These are phyloP conservation scores for Plotosus lineatus DNA, from an alignment of 2,113 vertebrate species.

Conservation along the genomic window DNA sequence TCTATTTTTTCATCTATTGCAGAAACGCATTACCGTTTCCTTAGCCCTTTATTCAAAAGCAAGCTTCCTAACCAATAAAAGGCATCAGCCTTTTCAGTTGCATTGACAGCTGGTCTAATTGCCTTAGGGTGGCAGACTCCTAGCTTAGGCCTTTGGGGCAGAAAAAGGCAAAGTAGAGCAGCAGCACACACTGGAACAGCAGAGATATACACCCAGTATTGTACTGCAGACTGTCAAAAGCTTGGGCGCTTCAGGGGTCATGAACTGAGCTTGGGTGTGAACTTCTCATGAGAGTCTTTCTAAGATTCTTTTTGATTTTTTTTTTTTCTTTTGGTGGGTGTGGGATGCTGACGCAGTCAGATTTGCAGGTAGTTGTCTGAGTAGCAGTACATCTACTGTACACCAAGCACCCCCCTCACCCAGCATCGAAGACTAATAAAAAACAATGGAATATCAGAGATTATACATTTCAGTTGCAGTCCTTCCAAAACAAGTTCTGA, in stretches of 20 bases:
- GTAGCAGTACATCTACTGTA: constrained; percentile 29
- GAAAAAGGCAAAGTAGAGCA: constrained; percentile 38
- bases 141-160: constrained; percentile 34
- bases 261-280: constrained; percentile 36
- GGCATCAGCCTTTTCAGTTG: constrained; percentile 53
- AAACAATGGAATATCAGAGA: constrained; percentile 30
- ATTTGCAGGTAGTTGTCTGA: neutral
- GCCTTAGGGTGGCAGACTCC: constrained; percentile 53
- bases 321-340: neutral
- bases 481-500: constrained; percentile 46
- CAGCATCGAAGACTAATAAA: neutral
- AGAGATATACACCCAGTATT: constrained; percentile 40
- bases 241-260: constrained; percentile 49
- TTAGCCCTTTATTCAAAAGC: constrained; percentile 28
- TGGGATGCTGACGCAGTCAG: neutral
- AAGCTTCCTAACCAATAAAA: constrained; percentile 46
- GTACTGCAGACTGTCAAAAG: constrained; percentile 50
- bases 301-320: constrained; percentile 47
- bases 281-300: constrained; percentile 44
- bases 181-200: constrained; percentile 40
- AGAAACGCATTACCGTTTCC: constrained; percentile 27
- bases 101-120: constrained; percentile 60
- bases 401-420: neutral
- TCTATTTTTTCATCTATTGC: constrained; percentile 1
- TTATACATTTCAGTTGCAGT: constrained; percentile 39